Evolutionary conservation across 2,888 invertebrate genomes (phyloP).

Genomic region (Ichneumon xanthorius): DNA sequence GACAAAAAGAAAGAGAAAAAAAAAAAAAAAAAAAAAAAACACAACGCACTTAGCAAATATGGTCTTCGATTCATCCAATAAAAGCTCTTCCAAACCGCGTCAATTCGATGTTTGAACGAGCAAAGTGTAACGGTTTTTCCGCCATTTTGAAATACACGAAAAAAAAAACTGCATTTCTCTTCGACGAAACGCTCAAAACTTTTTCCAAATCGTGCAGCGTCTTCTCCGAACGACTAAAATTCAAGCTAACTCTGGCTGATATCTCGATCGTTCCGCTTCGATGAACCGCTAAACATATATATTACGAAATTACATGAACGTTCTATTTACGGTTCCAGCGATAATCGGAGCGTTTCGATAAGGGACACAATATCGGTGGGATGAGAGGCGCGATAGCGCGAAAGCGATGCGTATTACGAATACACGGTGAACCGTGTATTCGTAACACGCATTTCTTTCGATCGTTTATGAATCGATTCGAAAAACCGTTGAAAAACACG

Average conservation of each 20-base stretch:
- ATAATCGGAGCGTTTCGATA: constrained; percentile 41
- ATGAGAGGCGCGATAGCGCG: constrained; percentile 4
- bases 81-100: neutral
- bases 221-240: constrained; percentile 2
- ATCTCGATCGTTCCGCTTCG: neutral
- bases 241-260: neutral
- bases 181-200: no score
- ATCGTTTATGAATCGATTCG: no score
- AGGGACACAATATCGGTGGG: constrained; percentile 21
- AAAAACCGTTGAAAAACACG: no score
- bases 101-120: neutral
- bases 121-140: neutral
- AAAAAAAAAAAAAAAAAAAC: neutral
- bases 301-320: constrained; percentile 36
- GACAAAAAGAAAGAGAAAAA: neutral
- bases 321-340: constrained; percentile 11
- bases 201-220: neutral
- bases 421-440: neutral
- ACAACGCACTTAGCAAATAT: constrained; percentile 9
- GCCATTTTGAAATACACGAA: neutral
- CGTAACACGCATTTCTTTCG: no score
- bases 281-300: neutral
- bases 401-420: neutral
- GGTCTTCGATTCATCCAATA: neutral
- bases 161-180: neutral